phyloP scores from a whole-genome alignment of 2,113 vertebrate species.

The Benitochromis conjunctus region DNA sequence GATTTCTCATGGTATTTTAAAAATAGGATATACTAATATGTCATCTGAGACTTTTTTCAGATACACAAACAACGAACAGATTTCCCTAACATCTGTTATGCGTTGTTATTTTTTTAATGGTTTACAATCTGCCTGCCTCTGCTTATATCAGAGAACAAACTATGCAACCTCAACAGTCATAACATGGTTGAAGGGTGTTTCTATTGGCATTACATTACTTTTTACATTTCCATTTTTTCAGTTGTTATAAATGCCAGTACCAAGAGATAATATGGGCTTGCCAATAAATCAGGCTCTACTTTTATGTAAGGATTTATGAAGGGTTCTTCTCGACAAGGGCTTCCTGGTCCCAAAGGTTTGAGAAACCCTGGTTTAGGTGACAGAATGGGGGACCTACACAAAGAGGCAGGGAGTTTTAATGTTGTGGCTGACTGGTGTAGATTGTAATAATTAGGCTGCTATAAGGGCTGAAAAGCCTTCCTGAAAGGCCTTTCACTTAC shows the following conservation, averaged over 20 bases:
- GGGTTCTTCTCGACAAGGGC: background rate
- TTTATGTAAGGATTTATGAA: background rate
- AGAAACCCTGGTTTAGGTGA: background rate
- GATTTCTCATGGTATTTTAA: background rate
- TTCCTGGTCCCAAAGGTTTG: background rate
- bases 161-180: background rate
- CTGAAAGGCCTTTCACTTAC: background rate
- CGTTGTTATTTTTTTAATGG: background rate
- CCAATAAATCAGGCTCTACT: background rate
- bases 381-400: background rate
- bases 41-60: background rate
- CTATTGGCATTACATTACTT: background rate
- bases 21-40: background rate
- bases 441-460: background rate
- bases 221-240: background rate
- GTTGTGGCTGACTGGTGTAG: background rate
- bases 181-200: background rate
- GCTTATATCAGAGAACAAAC: background rate
- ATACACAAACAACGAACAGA: background rate
- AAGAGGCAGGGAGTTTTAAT: background rate
- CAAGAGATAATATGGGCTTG: background rate
- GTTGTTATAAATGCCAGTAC: background rate
- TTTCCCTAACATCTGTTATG: background rate
- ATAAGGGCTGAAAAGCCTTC: background rate
- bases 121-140: background rate